Conservation (phyloP, 2,797 vertebrate genomes). For the Micrastur ruficollis region DNA sequence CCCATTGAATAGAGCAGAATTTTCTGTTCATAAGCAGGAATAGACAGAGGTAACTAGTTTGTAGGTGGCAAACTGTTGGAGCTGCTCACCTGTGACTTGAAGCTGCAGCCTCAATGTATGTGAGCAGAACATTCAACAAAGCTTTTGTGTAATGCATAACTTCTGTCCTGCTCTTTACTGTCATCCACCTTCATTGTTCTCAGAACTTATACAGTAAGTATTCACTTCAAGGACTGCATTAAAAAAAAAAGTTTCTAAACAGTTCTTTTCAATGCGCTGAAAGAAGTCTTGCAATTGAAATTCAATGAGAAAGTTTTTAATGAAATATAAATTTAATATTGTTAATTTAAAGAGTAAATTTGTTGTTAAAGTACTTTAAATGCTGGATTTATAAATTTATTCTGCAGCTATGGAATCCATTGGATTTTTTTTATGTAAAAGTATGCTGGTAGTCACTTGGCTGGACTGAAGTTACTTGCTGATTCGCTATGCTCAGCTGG, state of each 20-base stretch:
- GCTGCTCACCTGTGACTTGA: neutral
- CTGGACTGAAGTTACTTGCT: neutral
- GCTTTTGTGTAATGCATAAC: neutral
- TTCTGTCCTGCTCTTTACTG: neutral
- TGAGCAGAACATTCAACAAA: neutral
- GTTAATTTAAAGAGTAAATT: neutral
- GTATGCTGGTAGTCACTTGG: neutral
- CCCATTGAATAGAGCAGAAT: neutral
- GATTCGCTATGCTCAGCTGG: neutral
- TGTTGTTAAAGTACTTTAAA: neutral
- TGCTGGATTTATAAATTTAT: neutral
- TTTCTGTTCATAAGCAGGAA: neutral
- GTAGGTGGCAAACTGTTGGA: neutral
- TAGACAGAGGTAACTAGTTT: neutral
- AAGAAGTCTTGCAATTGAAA: neutral
- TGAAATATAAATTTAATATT: neutral
- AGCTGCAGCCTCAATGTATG: neutral
- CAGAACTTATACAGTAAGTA: neutral
- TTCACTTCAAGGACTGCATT: neutral
- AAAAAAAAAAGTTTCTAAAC: neutral
- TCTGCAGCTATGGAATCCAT: neutral
- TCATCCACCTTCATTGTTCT: neutral
- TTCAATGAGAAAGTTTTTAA: neutral
- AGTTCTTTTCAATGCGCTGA: neutral
- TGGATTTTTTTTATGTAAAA: neutral